Evolutionary conservation across 2,888 invertebrate genomes (phyloP), one percentile per base, ranked within the genome.

Genomic region (Mythimna loreyi): DNA sequence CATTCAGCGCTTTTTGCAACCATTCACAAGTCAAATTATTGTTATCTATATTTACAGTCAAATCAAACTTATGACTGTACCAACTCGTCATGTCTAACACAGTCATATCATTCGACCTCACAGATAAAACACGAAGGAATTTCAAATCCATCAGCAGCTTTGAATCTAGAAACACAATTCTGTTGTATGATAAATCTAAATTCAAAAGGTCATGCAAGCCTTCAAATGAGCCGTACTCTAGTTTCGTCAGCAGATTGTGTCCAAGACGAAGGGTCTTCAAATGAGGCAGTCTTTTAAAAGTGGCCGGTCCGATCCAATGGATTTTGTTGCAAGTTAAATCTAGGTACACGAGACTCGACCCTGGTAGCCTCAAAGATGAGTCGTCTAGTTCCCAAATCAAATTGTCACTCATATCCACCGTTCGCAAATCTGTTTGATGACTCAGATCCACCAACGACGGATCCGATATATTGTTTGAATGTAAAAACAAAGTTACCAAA

Each of bases 11-110:
- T 9, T 77, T 82, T 0, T 87, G 87, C 43, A 96, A 77, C 95
- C 95, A 95, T 2, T 92, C 89, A 62, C 95, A 96, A 11, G 90
- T 87, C 5, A 94, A 87, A 23, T 87, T 87, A 62, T 94, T 96
- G 2, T 90, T 92, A 55, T 96, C 95, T 3, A 96, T 64, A 75
- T 88, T 91, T 3, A 95, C 89, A 13, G 67, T 87, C 53, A 95
- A 79, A 36, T 88, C 85, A 59, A 72, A 66, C 58, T 89, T 90
- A 68, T 94, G 93, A 0, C 87, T 83, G 3, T 92, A 85, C 95
- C 96, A 96, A 33, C 80, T 84, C 16, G 88, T 90, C 43, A 92
- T 90, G 23, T 93, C 90, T 16, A 96, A 79, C 19, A 72, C 30
- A 16, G 73, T 28, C 81, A 96, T 85, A 5, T 82, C 85, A 62